These are phyloP conservation scores for Petromus typicus DNA, from an alignment of 2,113 vertebrate genomes.

Conservation along the genomic window DNA sequence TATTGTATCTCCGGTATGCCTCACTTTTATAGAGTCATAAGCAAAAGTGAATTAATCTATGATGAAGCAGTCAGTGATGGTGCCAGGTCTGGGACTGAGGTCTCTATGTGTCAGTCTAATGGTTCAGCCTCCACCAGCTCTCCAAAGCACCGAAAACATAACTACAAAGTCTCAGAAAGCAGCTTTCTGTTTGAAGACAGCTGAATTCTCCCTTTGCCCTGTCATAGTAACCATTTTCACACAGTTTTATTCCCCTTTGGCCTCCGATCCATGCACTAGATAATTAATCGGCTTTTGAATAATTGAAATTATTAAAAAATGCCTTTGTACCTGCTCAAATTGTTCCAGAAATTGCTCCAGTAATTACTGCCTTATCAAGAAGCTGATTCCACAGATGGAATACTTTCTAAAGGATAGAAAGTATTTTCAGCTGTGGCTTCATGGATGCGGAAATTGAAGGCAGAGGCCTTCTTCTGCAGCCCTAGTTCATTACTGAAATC, in stretches of 20 bases:
- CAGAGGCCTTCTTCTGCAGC: not conserved
- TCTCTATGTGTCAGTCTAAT: not conserved
- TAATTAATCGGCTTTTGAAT: slow-evolving; percentile 77
- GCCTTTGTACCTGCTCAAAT: slow-evolving; percentile 74
- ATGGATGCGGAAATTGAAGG: slow-evolving; percentile 2
- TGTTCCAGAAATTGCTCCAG: slow-evolving; percentile 58
- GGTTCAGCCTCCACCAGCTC: not conserved
- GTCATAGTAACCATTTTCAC: slow-evolving; percentile 34
- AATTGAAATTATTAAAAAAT: slow-evolving; percentile 77
- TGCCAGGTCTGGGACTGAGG: not conserved
- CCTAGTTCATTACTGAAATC: not conserved
- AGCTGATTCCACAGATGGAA: not conserved
- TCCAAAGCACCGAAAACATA: not conserved
- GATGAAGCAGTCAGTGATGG: not conserved
- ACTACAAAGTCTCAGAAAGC: not conserved
- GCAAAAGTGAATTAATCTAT: not conserved
- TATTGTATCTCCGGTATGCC: not conserved
- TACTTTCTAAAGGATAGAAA: slow-evolving; percentile 2
- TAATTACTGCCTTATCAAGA: slow-evolving; percentile 78
- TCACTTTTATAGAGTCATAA: not conserved
- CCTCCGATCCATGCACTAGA: slow-evolving; percentile 72
- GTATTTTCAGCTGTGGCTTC: not conserved
- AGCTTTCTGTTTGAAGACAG: not conserved
- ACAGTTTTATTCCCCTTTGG: slow-evolving; percentile 68
- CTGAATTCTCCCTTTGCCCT: not conserved